These are phyloP conservation scores for Triops cancriformis DNA, from an alignment of 1,140 invertebrate species.

Conservation along the genomic window DNA sequence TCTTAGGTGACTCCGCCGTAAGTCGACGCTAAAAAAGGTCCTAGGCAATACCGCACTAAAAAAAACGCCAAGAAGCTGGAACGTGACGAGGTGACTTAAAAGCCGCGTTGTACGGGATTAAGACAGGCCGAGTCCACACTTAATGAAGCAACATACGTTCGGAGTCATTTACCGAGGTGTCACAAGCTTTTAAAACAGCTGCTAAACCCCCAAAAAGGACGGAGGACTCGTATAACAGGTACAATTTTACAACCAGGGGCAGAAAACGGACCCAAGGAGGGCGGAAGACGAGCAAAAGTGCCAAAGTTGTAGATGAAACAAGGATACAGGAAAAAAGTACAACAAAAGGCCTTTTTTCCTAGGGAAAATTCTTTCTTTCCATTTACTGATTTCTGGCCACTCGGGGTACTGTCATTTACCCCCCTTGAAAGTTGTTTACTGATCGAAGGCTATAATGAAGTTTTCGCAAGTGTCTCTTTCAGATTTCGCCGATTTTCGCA, in stretches of 20 bases:
- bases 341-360: background rate
- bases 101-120: background rate
- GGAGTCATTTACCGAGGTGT: background rate
- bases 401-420: too few species aligned
- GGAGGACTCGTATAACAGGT: background rate
- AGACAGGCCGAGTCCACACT: background rate
- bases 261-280: background rate
- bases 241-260: background rate
- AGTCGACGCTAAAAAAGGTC: background rate
- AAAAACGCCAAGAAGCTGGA: background rate
- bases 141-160: background rate
- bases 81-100: background rate
- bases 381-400: background rate
- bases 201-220: background rate
- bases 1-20: too few species aligned
- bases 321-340: background rate
- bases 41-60: background rate
- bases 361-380: background rate
- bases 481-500: too few species aligned
- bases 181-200: slow-evolving; percentile 4
- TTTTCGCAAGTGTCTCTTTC: too few species aligned
- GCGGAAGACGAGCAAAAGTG: background rate
- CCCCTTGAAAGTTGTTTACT: too few species aligned
- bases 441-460: too few species aligned
- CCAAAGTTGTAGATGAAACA: background rate